Base-by-base conservation (phyloP, 2,888 invertebrate genomes). In the Bibio marci region DNA sequence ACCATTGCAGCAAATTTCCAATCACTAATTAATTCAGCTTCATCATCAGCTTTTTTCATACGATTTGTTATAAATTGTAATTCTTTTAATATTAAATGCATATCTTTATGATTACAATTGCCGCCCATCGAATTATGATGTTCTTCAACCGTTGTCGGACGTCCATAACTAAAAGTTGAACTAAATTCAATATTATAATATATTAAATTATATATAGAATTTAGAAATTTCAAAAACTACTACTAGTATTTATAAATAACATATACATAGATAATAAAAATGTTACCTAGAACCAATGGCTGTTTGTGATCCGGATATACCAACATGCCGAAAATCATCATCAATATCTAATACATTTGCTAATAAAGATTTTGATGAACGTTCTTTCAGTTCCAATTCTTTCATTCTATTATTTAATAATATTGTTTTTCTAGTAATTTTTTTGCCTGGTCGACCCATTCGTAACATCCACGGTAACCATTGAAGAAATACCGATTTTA, bases 1-100 rank as follows among this genome's bases (percentile, higher is more conserved):
- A 94, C 94, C 88, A 94, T 91, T 48, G 92, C 94, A 41, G 94
- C 94, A 62, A 94, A 95, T 63, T 91, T 92, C 94, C 94, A 94
- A 63, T 95, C 94, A 64, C 83, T 88, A 52, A 88, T 88, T 49
- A 87, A 71, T 59, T 92, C 91, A 41, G 82, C 80, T 57, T 90
- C 88, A 53, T 90, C 87, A 57, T 95, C 94, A 40, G 90, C 82
- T 62, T 90, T 87, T 62, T 83, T 81, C 82, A 94, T 87, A 53
- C 90, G 77, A 50, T 79, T 76, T 30, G 94, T 94, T 58, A 95
- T 91, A 67, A 90, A 91, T 65, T 87, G 87, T 50, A 95, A 69
- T 67, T 95, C 94, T 50, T 82, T 76, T 48, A 94, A 72, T 57
- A 95, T 94, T 56, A 81, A 75, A 58, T 85, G 82, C 51, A 92